Percentiles rank a stretch among this genome's conserved stretches.
Conservation (phyloP, 2,113 vertebrate species). For the Corvus moneduloides region DNA sequence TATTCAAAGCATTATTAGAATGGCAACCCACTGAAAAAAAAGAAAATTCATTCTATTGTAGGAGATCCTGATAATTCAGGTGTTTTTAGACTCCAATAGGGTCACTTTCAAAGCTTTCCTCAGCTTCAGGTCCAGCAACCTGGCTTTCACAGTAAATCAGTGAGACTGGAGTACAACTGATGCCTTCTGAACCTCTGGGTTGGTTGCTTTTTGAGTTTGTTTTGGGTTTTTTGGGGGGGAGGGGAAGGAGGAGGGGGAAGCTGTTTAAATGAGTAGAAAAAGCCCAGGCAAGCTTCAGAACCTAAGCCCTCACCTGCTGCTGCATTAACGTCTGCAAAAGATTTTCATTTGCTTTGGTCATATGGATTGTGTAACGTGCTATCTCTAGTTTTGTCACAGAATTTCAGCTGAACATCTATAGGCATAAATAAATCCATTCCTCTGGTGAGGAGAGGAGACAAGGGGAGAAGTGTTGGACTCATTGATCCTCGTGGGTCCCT, state of each 20-base stretch:
- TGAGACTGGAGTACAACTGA: not conserved
- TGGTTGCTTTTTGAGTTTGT: not conserved
- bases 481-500: too few relatives aligned
- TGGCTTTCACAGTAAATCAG: not conserved
- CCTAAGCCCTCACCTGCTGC: not conserved
- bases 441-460: not conserved
- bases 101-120: not conserved
- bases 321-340: fast-evolving
- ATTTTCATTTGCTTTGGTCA: not conserved
- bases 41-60: not conserved
- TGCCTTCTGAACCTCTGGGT: not conserved
- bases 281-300: not conserved
- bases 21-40: not conserved
- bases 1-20: not conserved
- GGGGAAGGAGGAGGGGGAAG: not conserved
- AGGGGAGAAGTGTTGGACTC: not conserved
- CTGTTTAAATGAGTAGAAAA: not conserved
- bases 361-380: not conserved
- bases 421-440: not conserved
- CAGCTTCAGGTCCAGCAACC: not conserved
- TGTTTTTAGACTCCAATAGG: not conserved
- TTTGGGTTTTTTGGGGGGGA: too few relatives aligned
- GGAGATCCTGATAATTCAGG: not conserved
- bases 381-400: not conserved
- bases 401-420: not conserved